Percentiles rank a stretch among this genome's conserved stretches.
Conservation (phyloP, 2,888 invertebrate species). For the Alsophila aescularia region DNA sequence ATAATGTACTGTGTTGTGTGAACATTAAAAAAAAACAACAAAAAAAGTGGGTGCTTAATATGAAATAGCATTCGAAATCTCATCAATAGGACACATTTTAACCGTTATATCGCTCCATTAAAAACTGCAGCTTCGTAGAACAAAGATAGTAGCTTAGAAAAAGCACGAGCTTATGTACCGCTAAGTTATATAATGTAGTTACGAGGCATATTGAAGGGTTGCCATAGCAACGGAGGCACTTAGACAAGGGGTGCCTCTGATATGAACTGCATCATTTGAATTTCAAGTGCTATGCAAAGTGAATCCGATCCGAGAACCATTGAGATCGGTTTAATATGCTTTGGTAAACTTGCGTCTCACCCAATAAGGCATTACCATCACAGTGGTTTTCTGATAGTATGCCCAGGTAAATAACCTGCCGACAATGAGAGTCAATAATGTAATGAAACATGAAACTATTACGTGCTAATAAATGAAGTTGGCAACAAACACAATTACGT, state of each 20-base stretch:
- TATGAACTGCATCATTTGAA: slow-evolving; percentile 82
- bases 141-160: background rate
- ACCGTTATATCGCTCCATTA: too few relatives aligned
- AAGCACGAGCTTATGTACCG: background rate
- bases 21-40: too few relatives aligned
- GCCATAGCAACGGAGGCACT: slow-evolving; percentile 65
- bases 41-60: too few relatives aligned
- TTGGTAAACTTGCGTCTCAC: slow-evolving; percentile 49
- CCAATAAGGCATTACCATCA: slow-evolving; percentile 40
- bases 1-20: too few relatives aligned
- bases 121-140: too few relatives aligned
- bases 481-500: too few relatives aligned
- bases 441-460: too few relatives aligned
- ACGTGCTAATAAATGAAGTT: too few relatives aligned
- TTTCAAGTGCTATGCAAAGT: slow-evolving; percentile 82
- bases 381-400: background rate
- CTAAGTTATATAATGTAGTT: background rate
- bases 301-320: slow-evolving; percentile 65
- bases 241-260: slow-evolving; percentile 67
- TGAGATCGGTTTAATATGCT: slow-evolving; percentile 61
- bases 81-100: too few relatives aligned
- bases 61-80: too few relatives aligned
- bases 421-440: too few relatives aligned
- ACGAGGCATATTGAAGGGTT: slow-evolving; percentile 48
- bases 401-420: background rate